phyloP scores from a whole-genome alignment of 2,888 invertebrate species.

The Omphaloscelis lunosa region DNA sequence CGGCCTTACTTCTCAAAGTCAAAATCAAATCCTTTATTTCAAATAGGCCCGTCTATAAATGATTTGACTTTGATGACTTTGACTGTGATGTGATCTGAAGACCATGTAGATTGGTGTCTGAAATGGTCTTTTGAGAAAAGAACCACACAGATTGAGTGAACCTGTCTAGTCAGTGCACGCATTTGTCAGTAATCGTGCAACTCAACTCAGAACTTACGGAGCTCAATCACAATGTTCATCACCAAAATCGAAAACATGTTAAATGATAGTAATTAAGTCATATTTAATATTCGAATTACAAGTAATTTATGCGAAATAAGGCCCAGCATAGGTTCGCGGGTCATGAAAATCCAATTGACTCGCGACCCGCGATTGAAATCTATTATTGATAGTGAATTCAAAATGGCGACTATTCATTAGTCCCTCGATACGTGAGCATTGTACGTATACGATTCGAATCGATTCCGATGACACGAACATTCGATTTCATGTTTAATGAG shows the following conservation, averaged over 20 bases:
- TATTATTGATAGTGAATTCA: slow-evolving; percentile 80
- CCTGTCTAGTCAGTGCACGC: no score
- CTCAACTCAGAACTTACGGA: no score
- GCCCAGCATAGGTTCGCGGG: slow-evolving; percentile 60
- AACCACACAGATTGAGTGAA: no score
- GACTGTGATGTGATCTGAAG: no score
- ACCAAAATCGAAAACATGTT: slow-evolving; percentile 4
- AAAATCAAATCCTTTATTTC: no score
- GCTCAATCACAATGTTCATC: background rate
- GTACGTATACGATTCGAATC: slow-evolving; percentile 70
- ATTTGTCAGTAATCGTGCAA: no score
- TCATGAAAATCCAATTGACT: slow-evolving; percentile 75
- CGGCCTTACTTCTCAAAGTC: no score
- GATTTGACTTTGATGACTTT: no score
- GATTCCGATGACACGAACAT: slow-evolving; percentile 71
- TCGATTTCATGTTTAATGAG: slow-evolving; percentile 70
- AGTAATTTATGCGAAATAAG: slow-evolving; percentile 58
- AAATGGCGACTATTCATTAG: slow-evolving; percentile 81
- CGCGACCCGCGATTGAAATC: slow-evolving; percentile 76
- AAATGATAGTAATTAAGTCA: slow-evolving; percentile 17
- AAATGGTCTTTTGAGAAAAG: no score
- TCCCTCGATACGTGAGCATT: slow-evolving; percentile 74
- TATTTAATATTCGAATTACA: slow-evolving; percentile 43
- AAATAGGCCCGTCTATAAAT: no score
- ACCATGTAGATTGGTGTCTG: no score